Conservation (phyloP, 2,113 vertebrate species). For the Paracanthobrama guichenoti region DNA sequence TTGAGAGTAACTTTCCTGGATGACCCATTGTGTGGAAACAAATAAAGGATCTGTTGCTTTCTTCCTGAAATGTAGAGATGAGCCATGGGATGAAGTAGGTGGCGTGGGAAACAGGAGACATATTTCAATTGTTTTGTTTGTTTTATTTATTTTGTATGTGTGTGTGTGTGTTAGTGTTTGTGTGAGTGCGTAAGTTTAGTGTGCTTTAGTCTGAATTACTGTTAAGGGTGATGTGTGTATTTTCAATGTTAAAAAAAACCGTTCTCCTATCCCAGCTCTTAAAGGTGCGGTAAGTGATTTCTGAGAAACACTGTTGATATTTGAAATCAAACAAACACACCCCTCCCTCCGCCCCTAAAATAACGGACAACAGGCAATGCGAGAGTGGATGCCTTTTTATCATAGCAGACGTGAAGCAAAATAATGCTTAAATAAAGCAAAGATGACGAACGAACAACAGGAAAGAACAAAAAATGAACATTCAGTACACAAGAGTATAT, state of each 20-base stretch:
- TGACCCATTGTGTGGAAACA: conserved; percentile 67
- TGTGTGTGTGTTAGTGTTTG: neutral
- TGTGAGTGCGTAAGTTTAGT: neutral
- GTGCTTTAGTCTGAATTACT: neutral
- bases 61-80: conserved; percentile 3
- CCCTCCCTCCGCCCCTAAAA: too few species aligned
- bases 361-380: too few species aligned
- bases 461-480: too few species aligned
- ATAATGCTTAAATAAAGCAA: too few species aligned
- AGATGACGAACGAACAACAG: too few species aligned
- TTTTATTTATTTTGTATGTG: neutral
- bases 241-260: neutral
- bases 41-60: neutral
- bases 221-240: neutral
- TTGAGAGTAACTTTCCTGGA: conserved; percentile 78
- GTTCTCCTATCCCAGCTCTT: too few species aligned
- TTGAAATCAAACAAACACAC: too few species aligned
- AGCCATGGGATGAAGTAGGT: conserved; percentile 7
- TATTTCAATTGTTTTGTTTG: neutral
- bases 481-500: too few species aligned
- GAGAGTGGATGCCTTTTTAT: too few species aligned
- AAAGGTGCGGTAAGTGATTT: too few species aligned
- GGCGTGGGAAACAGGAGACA: conserved; percentile 20
- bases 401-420: too few species aligned
- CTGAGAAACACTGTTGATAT: too few species aligned